Evolutionary conservation across 2,888 invertebrate genomes (phyloP).

Genomic region (Cataglyphis altisquamis): DNA sequence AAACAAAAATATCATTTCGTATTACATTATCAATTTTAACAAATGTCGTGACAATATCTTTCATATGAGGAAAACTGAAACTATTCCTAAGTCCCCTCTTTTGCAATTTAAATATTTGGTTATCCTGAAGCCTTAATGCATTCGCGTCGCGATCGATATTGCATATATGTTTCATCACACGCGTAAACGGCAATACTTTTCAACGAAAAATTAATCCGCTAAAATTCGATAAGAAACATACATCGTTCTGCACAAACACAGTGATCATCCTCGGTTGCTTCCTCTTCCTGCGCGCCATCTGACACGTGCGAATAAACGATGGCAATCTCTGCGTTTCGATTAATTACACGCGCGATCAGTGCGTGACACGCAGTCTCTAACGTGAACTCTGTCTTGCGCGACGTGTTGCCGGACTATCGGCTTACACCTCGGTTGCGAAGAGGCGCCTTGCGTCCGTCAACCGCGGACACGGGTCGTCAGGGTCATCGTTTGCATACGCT

Average conservation of each 20-base stretch:
- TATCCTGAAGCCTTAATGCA: not conserved
- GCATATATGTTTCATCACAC: not conserved
- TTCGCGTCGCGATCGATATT: not conserved
- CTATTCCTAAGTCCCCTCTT: not conserved
- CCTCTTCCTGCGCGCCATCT: slow-evolving; percentile 83
- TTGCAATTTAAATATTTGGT: not conserved
- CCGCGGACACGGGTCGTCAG: slow-evolving; percentile 79
- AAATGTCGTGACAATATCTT: not conserved
- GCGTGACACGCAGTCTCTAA: slow-evolving; percentile 60
- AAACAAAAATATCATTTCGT: not conserved
- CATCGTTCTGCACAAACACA: slow-evolving; percentile 83
- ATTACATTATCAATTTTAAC: not conserved
- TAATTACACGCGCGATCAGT: slow-evolving; percentile 41
- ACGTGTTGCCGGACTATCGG: slow-evolving; percentile 63
- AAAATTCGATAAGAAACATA: slow-evolving; percentile 68
- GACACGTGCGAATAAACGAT: slow-evolving; percentile 35
- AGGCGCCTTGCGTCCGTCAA: slow-evolving; percentile 59
- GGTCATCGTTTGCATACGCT: slow-evolving; percentile 84
- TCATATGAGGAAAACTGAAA: not conserved
- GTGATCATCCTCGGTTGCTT: slow-evolving; percentile 83
- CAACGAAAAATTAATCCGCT: not conserved
- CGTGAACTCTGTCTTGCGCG: slow-evolving; percentile 69
- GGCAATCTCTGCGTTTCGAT: not conserved
- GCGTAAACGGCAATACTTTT: not conserved
- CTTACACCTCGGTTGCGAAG: slow-evolving; percentile 37